phyloP scores from a whole-genome alignment of 2,888 invertebrate species.

The Scotopteryx bipunctaria region DNA sequence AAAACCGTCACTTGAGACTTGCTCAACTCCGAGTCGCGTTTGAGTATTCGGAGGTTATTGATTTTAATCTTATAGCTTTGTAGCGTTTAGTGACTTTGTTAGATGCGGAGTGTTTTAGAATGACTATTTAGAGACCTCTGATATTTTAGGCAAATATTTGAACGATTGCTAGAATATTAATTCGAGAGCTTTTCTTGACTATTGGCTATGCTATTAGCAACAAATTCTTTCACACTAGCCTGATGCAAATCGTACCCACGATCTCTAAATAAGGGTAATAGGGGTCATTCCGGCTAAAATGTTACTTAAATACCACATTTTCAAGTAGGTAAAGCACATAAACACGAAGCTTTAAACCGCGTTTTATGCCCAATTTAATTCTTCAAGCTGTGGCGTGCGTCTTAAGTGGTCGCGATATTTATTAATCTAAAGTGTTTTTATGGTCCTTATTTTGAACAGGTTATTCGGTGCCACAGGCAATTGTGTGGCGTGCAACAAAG shows the following conservation, averaged over 20 bases:
- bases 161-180: no score
- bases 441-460: constrained; percentile 80
- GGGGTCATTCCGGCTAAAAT: constrained; percentile 24
- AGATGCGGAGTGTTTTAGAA: no score
- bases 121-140: no score
- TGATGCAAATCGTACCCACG: constrained; percentile 18
- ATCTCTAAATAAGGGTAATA: constrained; percentile 16
- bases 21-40: no score
- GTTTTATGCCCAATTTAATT: constrained; percentile 41
- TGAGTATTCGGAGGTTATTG: no score
- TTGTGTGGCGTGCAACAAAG: constrained; percentile 96
- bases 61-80: no score
- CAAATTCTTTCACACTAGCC: constrained; percentile 4
- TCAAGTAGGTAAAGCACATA: constrained; percentile 20
- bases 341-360: constrained; percentile 27
- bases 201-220: background rate
- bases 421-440: constrained; percentile 56
- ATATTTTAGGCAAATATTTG: no score
- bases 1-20: no score
- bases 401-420: constrained; percentile 54
- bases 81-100: no score
- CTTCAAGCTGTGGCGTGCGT: constrained; percentile 51
- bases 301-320: constrained; percentile 28
- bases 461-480: constrained; percentile 95
- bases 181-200: no score